Percentiles rank a stretch among this genome's conserved stretches.
Evolutionary conservation across 92 coral and sea anemone species (phyloP).

Genomic region (Palythoa heliodiscus): DNA sequence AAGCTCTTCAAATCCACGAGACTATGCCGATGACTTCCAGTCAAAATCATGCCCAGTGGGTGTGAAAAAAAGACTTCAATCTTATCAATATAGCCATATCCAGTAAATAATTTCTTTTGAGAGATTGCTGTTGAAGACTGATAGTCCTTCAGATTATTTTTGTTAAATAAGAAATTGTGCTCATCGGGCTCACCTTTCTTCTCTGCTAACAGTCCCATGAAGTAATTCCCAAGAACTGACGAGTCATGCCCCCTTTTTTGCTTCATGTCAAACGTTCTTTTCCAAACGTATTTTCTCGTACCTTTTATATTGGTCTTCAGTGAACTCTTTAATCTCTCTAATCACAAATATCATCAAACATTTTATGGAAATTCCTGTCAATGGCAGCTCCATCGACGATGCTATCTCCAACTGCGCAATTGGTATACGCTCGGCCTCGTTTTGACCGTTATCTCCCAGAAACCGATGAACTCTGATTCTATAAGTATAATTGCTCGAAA

Average conservation of each 20-base stretch:
- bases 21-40: too few relatives aligned
- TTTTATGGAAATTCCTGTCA: slow-evolving; percentile 51
- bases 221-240: slow-evolving; percentile 24
- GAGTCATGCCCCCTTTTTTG: slow-evolving; percentile 43
- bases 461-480: slow-evolving; percentile 41
- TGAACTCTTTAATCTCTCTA: slow-evolving; percentile 39
- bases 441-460: slow-evolving; percentile 40
- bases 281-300: slow-evolving; percentile 49
- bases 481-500: slow-evolving; percentile 49
- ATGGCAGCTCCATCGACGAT: slow-evolving; percentile 55
- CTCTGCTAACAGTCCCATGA: slow-evolving; percentile 10
- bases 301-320: slow-evolving; percentile 36
- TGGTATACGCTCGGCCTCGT: slow-evolving; percentile 57
- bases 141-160: too few relatives aligned
- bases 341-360: slow-evolving; percentile 49
- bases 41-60: too few relatives aligned
- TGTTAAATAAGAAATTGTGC: not conserved
- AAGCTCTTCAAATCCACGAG: too few relatives aligned
- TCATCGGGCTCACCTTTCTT: not conserved
- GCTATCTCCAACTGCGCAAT: slow-evolving; percentile 55
- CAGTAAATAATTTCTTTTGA: too few relatives aligned
- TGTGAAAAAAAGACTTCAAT: too few relatives aligned
- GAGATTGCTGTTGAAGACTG: too few relatives aligned
- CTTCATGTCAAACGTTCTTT: slow-evolving; percentile 44
- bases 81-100: not conserved